Percentiles rank a stretch among this genome's conserved stretches.
Evolutionary conservation across 2,888 invertebrate species (phyloP).

Genomic region (Drosophila ezoana): DNA sequence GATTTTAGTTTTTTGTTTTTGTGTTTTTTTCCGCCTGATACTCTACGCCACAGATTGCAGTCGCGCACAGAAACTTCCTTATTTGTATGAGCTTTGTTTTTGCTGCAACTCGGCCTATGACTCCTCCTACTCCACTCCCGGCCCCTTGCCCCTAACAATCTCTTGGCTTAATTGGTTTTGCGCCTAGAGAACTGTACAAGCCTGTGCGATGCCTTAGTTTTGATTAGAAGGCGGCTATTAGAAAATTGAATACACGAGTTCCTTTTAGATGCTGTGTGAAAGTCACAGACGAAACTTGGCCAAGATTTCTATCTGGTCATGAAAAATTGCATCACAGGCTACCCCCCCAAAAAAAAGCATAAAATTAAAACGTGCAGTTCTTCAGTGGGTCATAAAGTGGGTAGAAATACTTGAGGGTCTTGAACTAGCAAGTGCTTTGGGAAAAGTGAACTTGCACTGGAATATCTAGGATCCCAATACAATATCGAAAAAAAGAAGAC

Average conservation of each 20-base stretch:
- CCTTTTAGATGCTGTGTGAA: slow-evolving; percentile 41
- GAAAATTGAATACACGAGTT: slow-evolving; percentile 72
- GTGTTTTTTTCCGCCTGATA: slow-evolving; percentile 25
- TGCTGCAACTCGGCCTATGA: slow-evolving; percentile 1
- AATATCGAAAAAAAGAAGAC: too few species aligned
- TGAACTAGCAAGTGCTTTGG: slow-evolving; percentile 20
- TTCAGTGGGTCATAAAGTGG: slow-evolving; percentile 53
- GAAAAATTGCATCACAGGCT: slow-evolving; percentile 39
- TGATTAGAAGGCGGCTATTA: slow-evolving; percentile 76
- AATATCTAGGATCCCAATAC: background rate
- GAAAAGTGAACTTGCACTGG: too few species aligned
- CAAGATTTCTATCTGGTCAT: slow-evolving; percentile 59
- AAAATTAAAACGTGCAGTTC: slow-evolving; percentile 35
- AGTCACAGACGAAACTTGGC: slow-evolving; percentile 31
- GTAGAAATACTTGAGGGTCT: slow-evolving; percentile 9
- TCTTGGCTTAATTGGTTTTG: slow-evolving; percentile 75
- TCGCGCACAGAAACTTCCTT: slow-evolving; percentile 67
- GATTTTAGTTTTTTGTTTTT: slow-evolving; percentile 20
- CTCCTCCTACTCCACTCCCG: background rate
- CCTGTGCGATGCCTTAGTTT: slow-evolving; percentile 70
- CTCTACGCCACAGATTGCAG: slow-evolving; percentile 44
- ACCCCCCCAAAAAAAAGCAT: slow-evolving; percentile 11
- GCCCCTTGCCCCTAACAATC: slow-evolving; percentile 23
- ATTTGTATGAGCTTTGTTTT: slow-evolving; percentile 57
- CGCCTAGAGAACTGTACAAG: slow-evolving; percentile 57